Conservation (phyloP, 2,888 invertebrate species). For the Leptinotarsa peninsularis region DNA sequence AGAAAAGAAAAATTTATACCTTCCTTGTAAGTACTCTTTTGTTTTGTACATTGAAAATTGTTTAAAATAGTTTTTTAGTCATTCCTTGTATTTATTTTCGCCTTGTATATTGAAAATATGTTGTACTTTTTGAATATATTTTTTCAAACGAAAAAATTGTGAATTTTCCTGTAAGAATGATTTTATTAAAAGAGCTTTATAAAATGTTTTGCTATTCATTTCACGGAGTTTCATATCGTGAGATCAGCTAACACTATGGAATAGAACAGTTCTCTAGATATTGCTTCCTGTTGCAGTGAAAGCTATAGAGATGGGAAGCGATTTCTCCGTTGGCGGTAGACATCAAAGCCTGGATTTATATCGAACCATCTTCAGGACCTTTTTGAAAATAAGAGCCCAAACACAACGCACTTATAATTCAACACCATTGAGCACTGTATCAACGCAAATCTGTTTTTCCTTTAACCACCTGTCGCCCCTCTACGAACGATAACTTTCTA, state of each 20-base stretch:
- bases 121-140: conserved; percentile 51
- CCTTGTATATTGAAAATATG: conserved; percentile 50
- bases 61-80: conserved; percentile 46
- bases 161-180: conserved; percentile 6
- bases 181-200: conserved; percentile 21
- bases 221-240: neutral
- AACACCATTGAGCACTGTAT: too few species aligned
- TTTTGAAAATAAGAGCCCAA: too few species aligned
- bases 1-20: conserved; percentile 36
- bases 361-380: too few species aligned
- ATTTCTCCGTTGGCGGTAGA: too few species aligned
- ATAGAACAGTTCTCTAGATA: neutral
- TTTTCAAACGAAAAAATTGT: conserved; percentile 40
- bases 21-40: conserved; percentile 45
- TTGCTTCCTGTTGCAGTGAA: too few species aligned
- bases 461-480: too few species aligned
- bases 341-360: too few species aligned
- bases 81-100: conserved; percentile 53
- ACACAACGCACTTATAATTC: too few species aligned
- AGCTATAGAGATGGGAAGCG: too few species aligned
- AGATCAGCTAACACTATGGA: neutral
- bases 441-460: too few species aligned
- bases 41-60: conserved; percentile 50
- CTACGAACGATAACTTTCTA: too few species aligned
- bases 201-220: neutral